Evolutionary conservation across 2,888 invertebrate genomes (phyloP), one percentile per base, ranked within the genome.

Genomic region (Craniophora ligustri): DNA sequence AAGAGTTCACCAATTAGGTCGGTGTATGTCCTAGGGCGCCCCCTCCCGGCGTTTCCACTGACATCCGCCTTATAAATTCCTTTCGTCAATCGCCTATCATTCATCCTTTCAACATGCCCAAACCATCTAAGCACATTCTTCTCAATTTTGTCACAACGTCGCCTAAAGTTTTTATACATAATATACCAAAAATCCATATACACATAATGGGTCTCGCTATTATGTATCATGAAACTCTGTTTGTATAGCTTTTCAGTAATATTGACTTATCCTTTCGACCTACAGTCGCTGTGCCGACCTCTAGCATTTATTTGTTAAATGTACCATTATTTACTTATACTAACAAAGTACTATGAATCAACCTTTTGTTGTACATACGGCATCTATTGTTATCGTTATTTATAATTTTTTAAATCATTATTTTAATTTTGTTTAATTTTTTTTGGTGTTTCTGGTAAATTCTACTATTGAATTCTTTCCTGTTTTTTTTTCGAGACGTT

Each of bases 301-400:
- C 36, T n/a, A 0, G 0, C 48, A 60, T 42, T 48, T 55, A 39
- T 47, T 54, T 57, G 39, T 39, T 26, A 36, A 50, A 41, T 42
- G 51, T 30, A 53, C n/a, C n/a, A 46, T 56, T 59, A 49, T 36
- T 18, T 49, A 11, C 66, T 56, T 61, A 53, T 60, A 31, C 32
- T 32, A 35, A 67, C 66, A 59, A 57, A 47, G 67, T 70, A 60
- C 31, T 28, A 45, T 70, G 56, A 69, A 67, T 67, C 58, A 69
- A 28, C 48, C 56, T 32, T 46, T 67, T 62, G 47, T 32, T 45
- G 34, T 38, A 32, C 30, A 47, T 32, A 31, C 38, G 35, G 13
- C 11, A 18, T 4, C 18, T 16, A 38, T 65, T 69, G 64, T 67
- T 46, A 15, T 3, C 18, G 7, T 3, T 35, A 39, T 67, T 48